phyloP scores from a whole-genome alignment of 1,140 invertebrate genomes.

The Cheumatopsyche charites region DNA sequence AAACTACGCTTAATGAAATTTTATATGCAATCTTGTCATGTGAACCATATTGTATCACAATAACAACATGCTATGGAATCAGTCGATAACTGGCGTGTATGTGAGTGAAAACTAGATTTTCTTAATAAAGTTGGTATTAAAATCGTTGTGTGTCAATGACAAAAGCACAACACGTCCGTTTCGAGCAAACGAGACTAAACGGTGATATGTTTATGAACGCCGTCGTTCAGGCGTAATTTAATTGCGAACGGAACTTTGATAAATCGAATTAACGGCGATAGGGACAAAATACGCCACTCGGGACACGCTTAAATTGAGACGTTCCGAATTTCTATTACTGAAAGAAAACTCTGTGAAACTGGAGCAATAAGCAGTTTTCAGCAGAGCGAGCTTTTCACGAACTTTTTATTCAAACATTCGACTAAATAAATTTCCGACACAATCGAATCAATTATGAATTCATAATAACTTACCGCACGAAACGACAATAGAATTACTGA shows the following conservation, averaged over 20 bases:
- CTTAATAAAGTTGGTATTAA: no score
- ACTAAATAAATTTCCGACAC: neutral
- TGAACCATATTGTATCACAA: no score
- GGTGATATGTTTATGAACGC: conserved; percentile 32
- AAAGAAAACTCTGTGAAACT: no score
- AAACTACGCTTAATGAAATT: no score
- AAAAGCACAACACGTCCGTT: no score
- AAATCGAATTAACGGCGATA: conserved; percentile 30
- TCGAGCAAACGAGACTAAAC: conserved; percentile 3
- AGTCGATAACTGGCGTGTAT: no score
- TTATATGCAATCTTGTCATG: no score
- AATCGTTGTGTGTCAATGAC: no score
- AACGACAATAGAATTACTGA: neutral
- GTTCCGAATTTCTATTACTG: conserved; percentile 10
- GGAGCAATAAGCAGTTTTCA: neutral
- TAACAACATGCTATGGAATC: no score
- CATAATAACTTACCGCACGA: neutral
- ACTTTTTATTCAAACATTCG: neutral
- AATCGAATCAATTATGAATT: neutral
- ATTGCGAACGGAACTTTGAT: conserved; percentile 30
- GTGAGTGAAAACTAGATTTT: no score
- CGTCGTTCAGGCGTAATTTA: conserved; percentile 26
- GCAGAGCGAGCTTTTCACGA: neutral
- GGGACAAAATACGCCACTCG: conserved; percentile 23
- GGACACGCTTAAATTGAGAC: neutral